Evolutionary conservation across 2,888 invertebrate genomes (phyloP).

Genomic region (Archips crataeganus): DNA sequence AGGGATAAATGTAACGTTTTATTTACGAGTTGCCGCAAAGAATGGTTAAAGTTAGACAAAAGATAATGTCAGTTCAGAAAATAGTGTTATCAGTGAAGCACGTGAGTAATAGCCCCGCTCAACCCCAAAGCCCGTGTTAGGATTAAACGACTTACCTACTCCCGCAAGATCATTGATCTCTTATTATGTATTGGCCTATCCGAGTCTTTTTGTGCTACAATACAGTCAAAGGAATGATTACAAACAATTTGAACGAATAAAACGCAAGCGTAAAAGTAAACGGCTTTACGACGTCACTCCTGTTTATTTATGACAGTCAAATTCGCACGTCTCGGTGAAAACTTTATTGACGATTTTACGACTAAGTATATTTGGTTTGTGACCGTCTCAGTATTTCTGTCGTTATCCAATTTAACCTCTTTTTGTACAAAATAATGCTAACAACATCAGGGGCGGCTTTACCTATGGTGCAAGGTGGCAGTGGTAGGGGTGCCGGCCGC

Average conservation of each 20-base stretch:
- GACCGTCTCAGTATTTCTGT: background rate
- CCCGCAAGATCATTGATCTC: constrained; percentile 1
- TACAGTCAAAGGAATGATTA: background rate
- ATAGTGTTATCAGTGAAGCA: constrained; percentile 32
- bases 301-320: background rate
- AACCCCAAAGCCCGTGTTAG: constrained; percentile 29
- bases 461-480: too few species aligned
- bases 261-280: background rate
- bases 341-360: background rate
- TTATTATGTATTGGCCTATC: constrained; percentile 10
- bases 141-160: constrained; percentile 30
- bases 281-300: background rate
- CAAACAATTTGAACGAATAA: background rate
- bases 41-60: constrained; percentile 23
- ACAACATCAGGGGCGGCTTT: too few species aligned
- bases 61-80: constrained; percentile 33
- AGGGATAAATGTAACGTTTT: background rate
- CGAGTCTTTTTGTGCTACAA: background rate
- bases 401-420: background rate
- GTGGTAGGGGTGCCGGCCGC: too few species aligned
- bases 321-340: background rate
- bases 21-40: background rate
- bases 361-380: background rate
- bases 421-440: background rate
- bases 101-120: constrained; percentile 37